These are phyloP conservation scores for Nerophis lumbriciformis DNA, from an alignment of 2,113 vertebrate genomes.

Conservation along the genomic window DNA sequence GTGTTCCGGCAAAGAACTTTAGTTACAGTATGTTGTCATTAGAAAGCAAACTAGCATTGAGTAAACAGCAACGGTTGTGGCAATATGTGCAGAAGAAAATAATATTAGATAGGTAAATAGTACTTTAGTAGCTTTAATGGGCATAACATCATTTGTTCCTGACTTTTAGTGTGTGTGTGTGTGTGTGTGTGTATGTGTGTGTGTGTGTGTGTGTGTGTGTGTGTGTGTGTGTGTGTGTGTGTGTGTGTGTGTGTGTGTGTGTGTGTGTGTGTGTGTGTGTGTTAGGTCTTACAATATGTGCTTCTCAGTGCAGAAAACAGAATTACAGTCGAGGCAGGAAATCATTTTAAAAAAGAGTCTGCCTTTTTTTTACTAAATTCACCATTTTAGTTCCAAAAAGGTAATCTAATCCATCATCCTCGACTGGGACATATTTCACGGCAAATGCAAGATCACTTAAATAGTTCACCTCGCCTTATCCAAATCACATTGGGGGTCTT, in stretches of 20 bases:
- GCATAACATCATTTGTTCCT: conserved; percentile 26
- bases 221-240: conserved; percentile 51
- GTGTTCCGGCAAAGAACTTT: conserved; percentile 15
- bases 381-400: conserved; percentile 45
- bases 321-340: conserved; percentile 55
- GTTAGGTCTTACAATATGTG: conserved; percentile 49
- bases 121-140: neutral
- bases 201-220: conserved; percentile 34
- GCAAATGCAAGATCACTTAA: conserved; percentile 71
- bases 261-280: conserved; percentile 35
- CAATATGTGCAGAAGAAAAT: conserved; percentile 10
- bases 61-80: conserved; percentile 3
- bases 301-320: conserved; percentile 60
- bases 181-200: conserved; percentile 36
- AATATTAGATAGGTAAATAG: neutral
- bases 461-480: conserved; percentile 65
- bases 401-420: conserved; percentile 63
- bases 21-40: conserved; percentile 20
- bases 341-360: conserved; percentile 35
- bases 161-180: conserved; percentile 56
- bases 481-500: conserved; percentile 63
- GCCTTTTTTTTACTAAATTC: conserved; percentile 48
- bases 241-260: conserved; percentile 38
- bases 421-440: conserved; percentile 71
- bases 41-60: neutral